These are phyloP conservation scores for Crotalus tigris DNA, from an alignment of 2,113 vertebrate species.

Conservation along the genomic window DNA sequence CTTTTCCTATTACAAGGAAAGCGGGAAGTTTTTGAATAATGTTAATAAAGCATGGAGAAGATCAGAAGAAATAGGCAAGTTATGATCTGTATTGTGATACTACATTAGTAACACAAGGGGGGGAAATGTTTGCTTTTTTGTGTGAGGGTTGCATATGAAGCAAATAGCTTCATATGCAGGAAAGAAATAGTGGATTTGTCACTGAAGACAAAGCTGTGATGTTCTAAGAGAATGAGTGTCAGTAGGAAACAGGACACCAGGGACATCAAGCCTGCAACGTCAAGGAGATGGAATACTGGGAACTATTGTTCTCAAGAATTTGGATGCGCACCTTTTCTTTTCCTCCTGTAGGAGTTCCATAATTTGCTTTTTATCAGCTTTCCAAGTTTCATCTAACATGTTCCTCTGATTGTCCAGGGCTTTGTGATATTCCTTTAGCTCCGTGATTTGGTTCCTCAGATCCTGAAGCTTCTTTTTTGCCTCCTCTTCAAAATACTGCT, in stretches of 20 bases:
- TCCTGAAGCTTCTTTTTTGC: not conserved
- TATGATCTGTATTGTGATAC: not conserved
- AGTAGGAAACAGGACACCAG: not conserved
- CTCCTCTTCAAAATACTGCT: not conserved
- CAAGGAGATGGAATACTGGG: not conserved
- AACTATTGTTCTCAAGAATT: not conserved
- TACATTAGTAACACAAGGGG: not conserved
- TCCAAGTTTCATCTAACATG: not conserved
- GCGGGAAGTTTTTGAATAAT: not conserved
- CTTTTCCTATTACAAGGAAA: not conserved
- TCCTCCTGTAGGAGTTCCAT: slow-evolving; percentile 22
- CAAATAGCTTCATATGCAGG: not conserved
- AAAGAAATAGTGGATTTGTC: not conserved
- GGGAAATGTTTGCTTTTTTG: not conserved
- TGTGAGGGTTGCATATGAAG: not conserved
- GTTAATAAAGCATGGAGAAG: not conserved
- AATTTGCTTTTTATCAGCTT: not conserved
- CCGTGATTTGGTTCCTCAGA: not conserved
- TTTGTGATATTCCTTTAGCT: not conserved
- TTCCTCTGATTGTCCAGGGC: not conserved
- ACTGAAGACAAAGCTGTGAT: not conserved
- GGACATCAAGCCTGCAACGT: not conserved
- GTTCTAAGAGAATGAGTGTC: not conserved
- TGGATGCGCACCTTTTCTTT: slow-evolving; percentile 1
- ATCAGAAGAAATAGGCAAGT: not conserved